Evolutionary conservation across 2,888 invertebrate species (phyloP), one percentile per base, ranked within the genome.

Genomic region (Dynastes tityus): DNA sequence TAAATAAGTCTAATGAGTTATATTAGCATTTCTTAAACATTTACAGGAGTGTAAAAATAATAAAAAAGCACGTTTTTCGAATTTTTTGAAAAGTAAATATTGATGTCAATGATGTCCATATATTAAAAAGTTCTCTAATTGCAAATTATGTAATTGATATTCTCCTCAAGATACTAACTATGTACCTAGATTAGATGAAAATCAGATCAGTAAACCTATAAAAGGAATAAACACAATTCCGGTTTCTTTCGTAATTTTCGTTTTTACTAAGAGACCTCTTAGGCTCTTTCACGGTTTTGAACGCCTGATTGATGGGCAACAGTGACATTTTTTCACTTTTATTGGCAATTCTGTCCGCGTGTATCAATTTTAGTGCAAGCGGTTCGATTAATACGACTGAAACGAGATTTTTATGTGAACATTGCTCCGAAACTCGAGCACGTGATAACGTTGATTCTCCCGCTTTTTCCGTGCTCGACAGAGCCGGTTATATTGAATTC

Each of bases 401-500:
- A 83, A 83, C 82, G 84, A 84, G 84, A 84, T 84, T 85, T 85
- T 85, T 85, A 85, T 85, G 85, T 84, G 84, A 83, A 84, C 84
- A 84, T 85, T 84, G 84, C 83, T 84, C 83, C 84, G 83, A 83
- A 85, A 83, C 80, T 82, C 80, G 81, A 82, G 82, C 83, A 83
- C 83, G 83, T 83, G 83, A 84, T 83, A 83, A 83, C 80, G 80
- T 80, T 51, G 81, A 79, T 80, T 80, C 80, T 80, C 78, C 79
- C 82, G 79, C 77, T 78, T 78, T 71, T 63, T 74, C 63, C 58
- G n/a, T 22, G 32, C 22, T 27, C 13, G 27, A 63, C 74, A 68
- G 68, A 37, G 45, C 51, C 68, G 68, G 68, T 49, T 49, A 22
- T 51, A 1, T 13, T 11, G 11, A 49, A 68, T 68, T n/a, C 32